Evolutionary conservation across 2,113 vertebrate species (phyloP), one percentile per base, ranked within the genome.

Genomic region (Toxotes chatareus): DNA sequence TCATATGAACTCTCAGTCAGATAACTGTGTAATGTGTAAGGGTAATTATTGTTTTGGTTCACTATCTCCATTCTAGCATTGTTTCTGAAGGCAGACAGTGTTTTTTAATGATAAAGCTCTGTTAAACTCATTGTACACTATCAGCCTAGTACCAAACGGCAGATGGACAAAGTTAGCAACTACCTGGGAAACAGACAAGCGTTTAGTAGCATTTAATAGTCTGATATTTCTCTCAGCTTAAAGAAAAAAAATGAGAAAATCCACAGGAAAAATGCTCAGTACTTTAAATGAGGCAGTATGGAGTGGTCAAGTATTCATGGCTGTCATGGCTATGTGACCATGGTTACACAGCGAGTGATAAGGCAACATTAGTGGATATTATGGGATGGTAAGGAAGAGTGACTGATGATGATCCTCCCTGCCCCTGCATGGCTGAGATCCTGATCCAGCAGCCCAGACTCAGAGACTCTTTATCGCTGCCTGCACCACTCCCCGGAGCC

Each of bases 381-480:
- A 79, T 60, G 38, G 76, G 62, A 76, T 21, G 32, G 46, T 46
- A 68, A 16, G 38, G 40, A 67, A 46, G 49, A 80, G 9, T 49
- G 63, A 87, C n/a, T 44, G 34, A 90, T 83, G 67, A 60, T 72
- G 86, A 85, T 82, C 63, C 68, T 5, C 64, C 19, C 49, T 62
- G 80, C 36, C 23, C 13, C 65, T 80, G 68, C 51, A 14, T 57
- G 84, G 59, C 76, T 42, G 27, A 42, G 62, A 62, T 78, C 62
- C 60, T 68, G 73, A 88, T 85, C 83, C 64, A 64, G 73, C 38
- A 40, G 72, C 44, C 27, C 53, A 55, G 66, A 62, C 46, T 68
- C 66, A 46, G 34, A 72, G 51, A 49, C 32, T 61, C 63, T 84
- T 83, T 76, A 57, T 79, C 9, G n/a, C 59, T 36, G 47, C 38